A percentile compares a stretch with the other conserved stretches of the same genome.
phyloP scores from a whole-genome alignment of 2,888 invertebrate species.

The Spodoptera exigua region DNA sequence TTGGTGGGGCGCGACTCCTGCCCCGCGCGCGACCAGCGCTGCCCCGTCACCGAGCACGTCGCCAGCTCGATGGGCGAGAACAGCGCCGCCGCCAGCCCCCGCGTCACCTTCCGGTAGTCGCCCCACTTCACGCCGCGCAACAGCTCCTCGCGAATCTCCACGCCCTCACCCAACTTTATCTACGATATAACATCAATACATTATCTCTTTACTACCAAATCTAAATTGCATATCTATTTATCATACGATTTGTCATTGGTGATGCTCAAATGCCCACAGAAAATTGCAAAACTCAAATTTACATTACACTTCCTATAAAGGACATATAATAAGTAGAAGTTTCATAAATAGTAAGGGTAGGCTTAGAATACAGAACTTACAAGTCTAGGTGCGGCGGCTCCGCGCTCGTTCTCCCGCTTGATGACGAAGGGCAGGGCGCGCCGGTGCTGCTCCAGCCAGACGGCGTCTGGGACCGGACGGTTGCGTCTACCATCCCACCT shows the following conservation, averaged over 20 bases:
- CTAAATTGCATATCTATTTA: not conserved
- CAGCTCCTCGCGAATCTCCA: slow-evolving; percentile 92
- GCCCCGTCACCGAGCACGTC: slow-evolving; percentile 93
- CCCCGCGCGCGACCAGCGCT: slow-evolving; percentile 93
- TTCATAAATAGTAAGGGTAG: too few species aligned
- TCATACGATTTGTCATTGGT: not conserved
- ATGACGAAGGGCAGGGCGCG: slow-evolving; percentile 86
- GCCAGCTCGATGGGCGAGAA: slow-evolving; percentile 93
- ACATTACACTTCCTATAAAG: too few species aligned
- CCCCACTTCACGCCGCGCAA: slow-evolving; percentile 93
- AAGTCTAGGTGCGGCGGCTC: slow-evolving; percentile 79
- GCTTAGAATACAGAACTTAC: slow-evolving; percentile 67
- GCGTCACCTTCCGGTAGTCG: slow-evolving; percentile 92
- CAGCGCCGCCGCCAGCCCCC: slow-evolving; percentile 92
- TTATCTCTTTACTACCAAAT: not conserved
- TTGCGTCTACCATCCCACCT: slow-evolving; percentile 84
- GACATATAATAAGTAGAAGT: too few species aligned
- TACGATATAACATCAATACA: slow-evolving; percentile 64
- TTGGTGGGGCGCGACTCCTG: slow-evolving; percentile 93
- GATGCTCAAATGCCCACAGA: too few species aligned
- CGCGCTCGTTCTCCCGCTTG: slow-evolving; percentile 84
- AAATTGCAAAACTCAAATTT: too few species aligned
- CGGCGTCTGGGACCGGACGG: slow-evolving; percentile 86
- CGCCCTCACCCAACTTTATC: slow-evolving; percentile 93
- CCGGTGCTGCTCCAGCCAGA: slow-evolving; percentile 86